phyloP scores from a whole-genome alignment of 2,888 invertebrate species.

The Meliscaeva auricollis region DNA sequence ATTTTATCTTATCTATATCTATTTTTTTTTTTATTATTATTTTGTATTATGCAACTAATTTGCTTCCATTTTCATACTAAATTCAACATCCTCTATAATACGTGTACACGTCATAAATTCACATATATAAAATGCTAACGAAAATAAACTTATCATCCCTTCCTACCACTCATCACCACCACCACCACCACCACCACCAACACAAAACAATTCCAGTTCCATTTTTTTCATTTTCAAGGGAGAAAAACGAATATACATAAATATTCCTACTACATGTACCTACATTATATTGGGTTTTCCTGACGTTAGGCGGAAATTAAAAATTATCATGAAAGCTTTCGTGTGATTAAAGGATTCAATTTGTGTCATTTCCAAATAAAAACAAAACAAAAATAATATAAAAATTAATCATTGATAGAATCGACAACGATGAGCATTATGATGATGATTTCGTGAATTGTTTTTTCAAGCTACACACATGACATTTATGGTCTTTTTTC shows the following conservation, averaged over 20 bases:
- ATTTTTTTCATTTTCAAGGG: not conserved
- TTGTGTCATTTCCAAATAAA: constrained; percentile 19
- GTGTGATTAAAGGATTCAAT: constrained; percentile 28
- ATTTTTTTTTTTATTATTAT: too few relatives aligned
- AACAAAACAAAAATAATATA: constrained; percentile 16
- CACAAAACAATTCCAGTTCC: not conserved
- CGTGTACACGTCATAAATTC: not conserved
- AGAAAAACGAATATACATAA: not conserved
- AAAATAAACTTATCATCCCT: too few relatives aligned
- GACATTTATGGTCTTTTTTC: not conserved
- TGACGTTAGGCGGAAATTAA: constrained; percentile 26
- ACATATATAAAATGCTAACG: too few relatives aligned
- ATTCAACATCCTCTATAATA: not conserved
- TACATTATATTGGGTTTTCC: not conserved
- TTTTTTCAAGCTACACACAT: not conserved
- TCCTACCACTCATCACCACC: too few relatives aligned
- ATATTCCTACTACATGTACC: too few relatives aligned
- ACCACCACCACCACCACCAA: not conserved
- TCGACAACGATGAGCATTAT: constrained; percentile 3
- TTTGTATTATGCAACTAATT: not conserved
- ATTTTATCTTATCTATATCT: constrained; percentile 19
- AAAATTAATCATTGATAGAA: constrained; percentile 13
- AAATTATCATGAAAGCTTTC: constrained; percentile 33
- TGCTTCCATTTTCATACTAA: not conserved
- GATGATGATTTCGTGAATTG: constrained; percentile 14